phyloP scores from a whole-genome alignment of 2,888 invertebrate species.

The Ctena decussata region DNA sequence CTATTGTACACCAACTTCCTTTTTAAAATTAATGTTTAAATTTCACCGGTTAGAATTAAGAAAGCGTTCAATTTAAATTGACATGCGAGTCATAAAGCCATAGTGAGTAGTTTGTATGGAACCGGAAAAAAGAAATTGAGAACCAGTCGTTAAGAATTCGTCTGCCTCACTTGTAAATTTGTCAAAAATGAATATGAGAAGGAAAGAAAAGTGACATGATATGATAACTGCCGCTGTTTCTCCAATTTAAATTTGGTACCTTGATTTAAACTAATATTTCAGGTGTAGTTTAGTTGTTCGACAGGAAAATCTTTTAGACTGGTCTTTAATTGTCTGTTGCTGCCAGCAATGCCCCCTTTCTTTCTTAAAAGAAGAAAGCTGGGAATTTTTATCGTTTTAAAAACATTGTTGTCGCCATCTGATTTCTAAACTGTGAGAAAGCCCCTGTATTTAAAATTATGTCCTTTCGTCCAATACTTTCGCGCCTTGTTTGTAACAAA shows the following conservation, averaged over 20 bases:
- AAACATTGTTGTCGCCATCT: too few species aligned
- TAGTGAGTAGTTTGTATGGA: not conserved
- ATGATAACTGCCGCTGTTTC: not conserved
- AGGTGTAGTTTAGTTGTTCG: too few species aligned
- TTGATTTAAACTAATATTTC: not conserved
- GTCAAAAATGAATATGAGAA: not conserved
- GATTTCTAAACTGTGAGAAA: too few species aligned
- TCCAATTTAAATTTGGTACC: not conserved
- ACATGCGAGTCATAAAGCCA: not conserved
- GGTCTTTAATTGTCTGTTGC: too few species aligned
- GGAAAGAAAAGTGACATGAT: not conserved
- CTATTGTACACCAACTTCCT: not conserved
- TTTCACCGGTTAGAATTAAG: not conserved
- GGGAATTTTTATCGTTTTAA: too few species aligned
- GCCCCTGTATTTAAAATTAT: too few species aligned
- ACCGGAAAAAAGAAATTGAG: slow-evolving; percentile 2
- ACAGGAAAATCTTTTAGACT: too few species aligned
- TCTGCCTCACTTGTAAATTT: not conserved
- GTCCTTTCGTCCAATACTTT: too few species aligned
- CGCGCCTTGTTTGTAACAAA: too few species aligned
- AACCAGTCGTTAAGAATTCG: not conserved
- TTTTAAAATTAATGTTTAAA: not conserved
- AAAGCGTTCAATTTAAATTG: not conserved
- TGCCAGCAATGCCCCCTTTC: too few species aligned
- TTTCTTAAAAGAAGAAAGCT: too few species aligned